A percentile compares a stretch with the other conserved stretches of the same genome.
Evolutionary conservation across 2,797 vertebrate species (phyloP).

Genomic region (Clarias platycephalus): DNA sequence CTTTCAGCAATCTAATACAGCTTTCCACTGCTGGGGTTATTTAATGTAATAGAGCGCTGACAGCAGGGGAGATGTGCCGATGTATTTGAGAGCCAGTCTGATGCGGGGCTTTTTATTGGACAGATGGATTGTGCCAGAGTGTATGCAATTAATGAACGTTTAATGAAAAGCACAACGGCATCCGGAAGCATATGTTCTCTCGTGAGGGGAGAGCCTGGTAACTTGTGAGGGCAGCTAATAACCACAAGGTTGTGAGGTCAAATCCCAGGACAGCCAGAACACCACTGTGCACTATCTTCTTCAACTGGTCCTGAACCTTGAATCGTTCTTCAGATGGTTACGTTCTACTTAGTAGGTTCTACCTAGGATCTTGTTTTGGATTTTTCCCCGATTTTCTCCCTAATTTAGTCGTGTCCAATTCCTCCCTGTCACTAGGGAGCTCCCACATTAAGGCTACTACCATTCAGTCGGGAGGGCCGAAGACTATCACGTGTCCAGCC

Average conservation of each 20-base stretch:
- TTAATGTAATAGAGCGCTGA: slow-evolving; percentile 32
- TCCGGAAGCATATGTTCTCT: slow-evolving; percentile 16
- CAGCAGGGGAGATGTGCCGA: background rate
- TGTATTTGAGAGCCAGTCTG: slow-evolving; percentile 1
- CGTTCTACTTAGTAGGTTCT: background rate
- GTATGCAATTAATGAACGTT: background rate
- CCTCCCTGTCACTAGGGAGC: too few species aligned
- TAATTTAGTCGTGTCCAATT: too few species aligned
- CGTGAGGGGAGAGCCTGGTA: background rate
- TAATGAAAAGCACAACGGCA: background rate
- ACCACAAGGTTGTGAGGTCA: background rate
- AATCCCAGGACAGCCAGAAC: background rate
- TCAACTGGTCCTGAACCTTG: too few species aligned
- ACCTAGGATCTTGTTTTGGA: background rate
- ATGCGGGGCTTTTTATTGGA: slow-evolving; percentile 10
- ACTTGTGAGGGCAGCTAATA: background rate
- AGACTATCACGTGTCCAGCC: too few species aligned
- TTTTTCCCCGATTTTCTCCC: too few species aligned
- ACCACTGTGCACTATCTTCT: background rate
- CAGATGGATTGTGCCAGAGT: background rate
- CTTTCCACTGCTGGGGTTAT: slow-evolving; percentile 5
- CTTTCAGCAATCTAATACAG: slow-evolving; percentile 39
- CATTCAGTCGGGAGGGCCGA: too few species aligned
- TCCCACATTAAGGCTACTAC: too few species aligned
- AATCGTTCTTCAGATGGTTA: background rate